Evolutionary conservation across 1,140 invertebrate species (phyloP), one percentile per base, ranked within the genome.

Genomic region (Drosophila albomicans): DNA sequence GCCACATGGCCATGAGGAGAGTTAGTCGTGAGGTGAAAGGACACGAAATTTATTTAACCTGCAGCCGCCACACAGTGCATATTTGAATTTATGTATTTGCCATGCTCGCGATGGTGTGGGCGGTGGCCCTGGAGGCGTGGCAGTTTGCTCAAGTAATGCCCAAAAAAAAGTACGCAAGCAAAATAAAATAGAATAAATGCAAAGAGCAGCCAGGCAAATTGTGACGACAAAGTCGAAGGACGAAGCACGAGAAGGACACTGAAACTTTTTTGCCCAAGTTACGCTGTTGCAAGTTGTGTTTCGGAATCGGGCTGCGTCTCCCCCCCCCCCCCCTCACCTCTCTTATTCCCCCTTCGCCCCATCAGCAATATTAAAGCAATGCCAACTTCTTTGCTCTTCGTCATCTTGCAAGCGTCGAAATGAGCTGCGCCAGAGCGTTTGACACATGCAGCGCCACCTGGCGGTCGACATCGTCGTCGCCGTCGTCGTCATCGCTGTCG

Each of bases 11-110:
- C 70, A 15, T 4, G 64, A 25, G 54, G 67, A 63, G 72, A 25
- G 32, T 52, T 45, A 43, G 38, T 15, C 59, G 20, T 3, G 11
- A 28, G 13, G 30, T 32, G 43, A 49, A 32, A 49, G 45, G 73
- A 69, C 57, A 68, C 82, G 20, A 81, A 86, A 85, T 86, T 86
- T 86, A 86, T 86, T 86, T 86, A 86, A 87, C 82, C 82, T 86
- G 82, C 79, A 82, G 82, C 74, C 51, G 82, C 74, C 51, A 80
- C 82, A 82, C 48, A 76, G 82, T 75, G 78, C 78, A 87, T 87
- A 87, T 86, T 86, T 86, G 82, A 86, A 86, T 86, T 86, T 86
- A 86, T 25, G 20, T 25, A 3, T 86, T 86, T 86, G 78, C 82
- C 59, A 66, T 78, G 57, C 62, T n/a, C 7, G 38, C 41, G 52